phyloP scores from a whole-genome alignment of 2,113 vertebrate species.

The Marmota flaviventris region DNA sequence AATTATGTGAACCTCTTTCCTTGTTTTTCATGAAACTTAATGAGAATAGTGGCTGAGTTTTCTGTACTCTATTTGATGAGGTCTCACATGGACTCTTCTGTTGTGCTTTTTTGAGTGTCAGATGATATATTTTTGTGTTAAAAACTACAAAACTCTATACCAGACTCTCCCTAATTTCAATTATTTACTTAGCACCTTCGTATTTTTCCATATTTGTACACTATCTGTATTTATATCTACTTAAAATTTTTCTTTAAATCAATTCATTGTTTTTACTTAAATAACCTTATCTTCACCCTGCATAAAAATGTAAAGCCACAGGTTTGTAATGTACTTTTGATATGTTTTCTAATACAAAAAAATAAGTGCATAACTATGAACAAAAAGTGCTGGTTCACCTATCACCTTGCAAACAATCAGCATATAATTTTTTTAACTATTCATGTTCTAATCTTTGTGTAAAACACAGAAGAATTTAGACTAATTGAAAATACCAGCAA shows the following conservation, averaged over 20 bases:
- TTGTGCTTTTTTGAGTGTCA: neutral
- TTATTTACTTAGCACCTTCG: neutral
- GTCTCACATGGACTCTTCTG: neutral
- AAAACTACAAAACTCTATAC: constrained; percentile 6
- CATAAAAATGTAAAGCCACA: constrained; percentile 46
- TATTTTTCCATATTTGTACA: neutral
- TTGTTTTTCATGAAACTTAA: constrained; percentile 16
- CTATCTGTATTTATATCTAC: neutral
- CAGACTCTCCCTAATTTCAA: neutral
- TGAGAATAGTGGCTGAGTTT: neutral
- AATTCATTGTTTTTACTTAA: neutral
- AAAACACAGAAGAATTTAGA: constrained; percentile 3
- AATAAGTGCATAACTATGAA: neutral
- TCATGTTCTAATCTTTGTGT: neutral
- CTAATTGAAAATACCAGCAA: constrained; percentile 35
- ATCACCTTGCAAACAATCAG: neutral
- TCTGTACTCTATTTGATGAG: neutral
- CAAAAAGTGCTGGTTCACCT: neutral
- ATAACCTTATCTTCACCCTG: neutral
- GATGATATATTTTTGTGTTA: neutral
- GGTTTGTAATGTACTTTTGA: neutral
- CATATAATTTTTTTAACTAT: constrained; percentile 22
- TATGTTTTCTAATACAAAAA: constrained; percentile 5
- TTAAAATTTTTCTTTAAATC: constrained; percentile 33
- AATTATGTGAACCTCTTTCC: constrained; percentile 28